Conservation (phyloP, 1,140 invertebrate species). For the Pararge aegeria region DNA sequence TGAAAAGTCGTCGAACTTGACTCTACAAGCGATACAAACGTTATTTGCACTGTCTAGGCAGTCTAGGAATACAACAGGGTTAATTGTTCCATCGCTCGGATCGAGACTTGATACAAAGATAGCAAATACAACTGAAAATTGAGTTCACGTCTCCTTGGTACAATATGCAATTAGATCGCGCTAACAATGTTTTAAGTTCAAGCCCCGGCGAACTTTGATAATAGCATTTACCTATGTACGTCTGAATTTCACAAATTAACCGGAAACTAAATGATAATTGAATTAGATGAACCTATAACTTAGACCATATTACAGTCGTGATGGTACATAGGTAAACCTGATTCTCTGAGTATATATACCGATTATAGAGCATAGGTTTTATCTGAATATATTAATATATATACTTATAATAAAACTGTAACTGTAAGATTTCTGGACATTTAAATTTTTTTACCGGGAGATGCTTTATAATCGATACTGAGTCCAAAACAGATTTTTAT, state of each 20-base stretch:
- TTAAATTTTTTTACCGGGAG: no score
- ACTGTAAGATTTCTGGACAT: no score
- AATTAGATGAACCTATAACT: neutral
- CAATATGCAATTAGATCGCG: conserved; percentile 37
- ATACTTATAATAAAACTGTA: no score
- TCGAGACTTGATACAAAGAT: conserved; percentile 38
- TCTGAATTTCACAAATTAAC: neutral
- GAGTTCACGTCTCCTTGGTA: conserved; percentile 33
- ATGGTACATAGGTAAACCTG: no score
- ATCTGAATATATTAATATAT: no score
- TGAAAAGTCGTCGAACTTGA: conserved; percentile 50
- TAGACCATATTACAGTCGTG: neutral
- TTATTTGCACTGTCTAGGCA: conserved; percentile 33
- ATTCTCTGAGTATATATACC: no score
- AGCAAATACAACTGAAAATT: conserved; percentile 36
- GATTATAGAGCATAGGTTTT: no score
- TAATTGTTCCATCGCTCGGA: conserved; percentile 43
- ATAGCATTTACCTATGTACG: conserved; percentile 12
- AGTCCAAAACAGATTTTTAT: no score
- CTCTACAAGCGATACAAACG: conserved; percentile 25
- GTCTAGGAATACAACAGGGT: conserved; percentile 19
- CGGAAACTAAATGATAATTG: neutral
- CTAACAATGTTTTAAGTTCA: conserved; percentile 30
- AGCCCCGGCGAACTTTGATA: conserved; percentile 10
- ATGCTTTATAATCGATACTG: no score